These are phyloP conservation scores for Enteromius fasciolatus DNA, from an alignment of 2,797 vertebrate genomes.

Conservation along the genomic window DNA sequence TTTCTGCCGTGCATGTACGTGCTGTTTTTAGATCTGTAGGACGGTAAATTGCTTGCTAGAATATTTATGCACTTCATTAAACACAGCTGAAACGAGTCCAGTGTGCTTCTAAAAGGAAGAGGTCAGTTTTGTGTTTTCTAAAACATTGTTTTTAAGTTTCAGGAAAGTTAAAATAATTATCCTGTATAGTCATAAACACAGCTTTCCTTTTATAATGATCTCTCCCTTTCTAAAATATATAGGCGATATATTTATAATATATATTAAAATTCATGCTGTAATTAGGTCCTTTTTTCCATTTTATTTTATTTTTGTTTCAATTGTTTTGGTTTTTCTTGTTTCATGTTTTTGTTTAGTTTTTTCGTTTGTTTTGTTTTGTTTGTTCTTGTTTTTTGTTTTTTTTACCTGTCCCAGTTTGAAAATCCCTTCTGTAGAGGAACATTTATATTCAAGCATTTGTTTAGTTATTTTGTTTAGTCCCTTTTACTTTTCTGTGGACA, in stretches of 20 bases:
- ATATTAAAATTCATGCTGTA: not conserved
- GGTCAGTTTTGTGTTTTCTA: slow-evolving; percentile 11
- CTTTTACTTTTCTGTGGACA: slow-evolving; percentile 5
- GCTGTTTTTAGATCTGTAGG: slow-evolving; percentile 56
- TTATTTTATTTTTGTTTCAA: not conserved
- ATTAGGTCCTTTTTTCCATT: too few relatives aligned
- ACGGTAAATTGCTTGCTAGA: slow-evolving; percentile 25
- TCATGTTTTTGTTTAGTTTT: not conserved
- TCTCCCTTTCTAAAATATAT: not conserved
- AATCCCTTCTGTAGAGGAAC: not conserved
- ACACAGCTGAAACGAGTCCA: slow-evolving; percentile 15
- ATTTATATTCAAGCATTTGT: not conserved
- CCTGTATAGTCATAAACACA: not conserved
- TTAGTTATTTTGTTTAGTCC: not conserved
- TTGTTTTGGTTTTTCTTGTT: not conserved
- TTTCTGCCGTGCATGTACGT: slow-evolving; percentile 72
- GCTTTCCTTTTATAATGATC: not conserved
- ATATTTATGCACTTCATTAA: slow-evolving; percentile 40
- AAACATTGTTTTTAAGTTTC: not conserved
- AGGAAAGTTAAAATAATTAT: slow-evolving; percentile 3
- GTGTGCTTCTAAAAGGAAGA: slow-evolving; percentile 7
- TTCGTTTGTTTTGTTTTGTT: not conserved
- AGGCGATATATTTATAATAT: too few relatives aligned
- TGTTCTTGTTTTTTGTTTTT: not conserved
- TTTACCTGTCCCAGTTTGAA: not conserved